Evolutionary conservation across 1,140 invertebrate genomes (phyloP).

Genomic region (Anoplophora glabripennis): DNA sequence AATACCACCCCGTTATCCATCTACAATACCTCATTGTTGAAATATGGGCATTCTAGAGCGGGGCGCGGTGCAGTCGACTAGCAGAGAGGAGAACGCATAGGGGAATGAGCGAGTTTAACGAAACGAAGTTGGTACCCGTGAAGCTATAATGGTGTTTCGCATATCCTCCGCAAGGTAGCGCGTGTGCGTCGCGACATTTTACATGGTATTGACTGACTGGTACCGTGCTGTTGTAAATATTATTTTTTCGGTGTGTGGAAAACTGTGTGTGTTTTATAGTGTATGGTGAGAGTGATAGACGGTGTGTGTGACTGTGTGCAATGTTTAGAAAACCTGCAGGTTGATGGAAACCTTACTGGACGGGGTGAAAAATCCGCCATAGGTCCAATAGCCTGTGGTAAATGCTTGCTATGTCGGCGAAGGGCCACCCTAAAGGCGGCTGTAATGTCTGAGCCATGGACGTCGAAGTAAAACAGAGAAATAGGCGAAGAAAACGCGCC

Average conservation of each 20-base stretch:
- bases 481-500: conserved; percentile 78
- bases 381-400: conserved; percentile 46
- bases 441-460: conserved; percentile 61
- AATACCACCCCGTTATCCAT: conserved; percentile 20
- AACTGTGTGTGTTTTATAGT: conserved; percentile 33
- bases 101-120: background rate
- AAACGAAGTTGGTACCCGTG: conserved; percentile 34
- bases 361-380: conserved; percentile 45
- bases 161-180: conserved; percentile 37
- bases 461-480: conserved; percentile 79
- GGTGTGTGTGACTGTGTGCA: conserved; percentile 46
- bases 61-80: background rate
- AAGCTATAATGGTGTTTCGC: conserved; percentile 22
- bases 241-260: conserved; percentile 52
- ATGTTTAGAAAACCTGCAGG: conserved; percentile 47
- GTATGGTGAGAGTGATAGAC: conserved; percentile 37
- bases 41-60: background rate
- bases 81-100: conserved; percentile 1
- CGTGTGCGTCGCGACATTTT: conserved; percentile 52
- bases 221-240: conserved; percentile 55
- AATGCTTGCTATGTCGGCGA: conserved; percentile 38
- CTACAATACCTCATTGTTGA: conserved; percentile 25
- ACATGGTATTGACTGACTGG: conserved; percentile 61
- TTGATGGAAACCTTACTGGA: conserved; percentile 39
- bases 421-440: conserved; percentile 46